A percentile compares a stretch with the other conserved stretches of the same genome.
Conservation (phyloP, 1,140 invertebrate species). For the Drosophila ananassae region DNA sequence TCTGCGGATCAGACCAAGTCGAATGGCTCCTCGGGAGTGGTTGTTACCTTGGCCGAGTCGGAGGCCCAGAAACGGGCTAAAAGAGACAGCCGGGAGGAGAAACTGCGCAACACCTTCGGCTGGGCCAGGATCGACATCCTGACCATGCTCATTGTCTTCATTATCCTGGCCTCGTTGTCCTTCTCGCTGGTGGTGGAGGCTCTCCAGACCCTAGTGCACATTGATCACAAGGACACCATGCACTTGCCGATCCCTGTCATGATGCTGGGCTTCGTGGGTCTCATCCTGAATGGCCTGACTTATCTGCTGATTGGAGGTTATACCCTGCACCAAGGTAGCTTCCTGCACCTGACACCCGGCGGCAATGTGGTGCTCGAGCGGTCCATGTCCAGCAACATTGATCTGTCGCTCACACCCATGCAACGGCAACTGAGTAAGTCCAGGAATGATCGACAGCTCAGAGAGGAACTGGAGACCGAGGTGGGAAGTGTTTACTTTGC, state of each 20-base stretch:
- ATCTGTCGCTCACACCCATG: slow-evolving; percentile 81
- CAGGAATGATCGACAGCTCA: slow-evolving; percentile 63
- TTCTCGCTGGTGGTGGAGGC: slow-evolving; percentile 93
- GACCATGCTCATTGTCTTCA: slow-evolving; percentile 91
- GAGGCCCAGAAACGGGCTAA: slow-evolving; percentile 61
- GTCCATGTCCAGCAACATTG: slow-evolving; percentile 84
- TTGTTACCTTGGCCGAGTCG: slow-evolving; percentile 47
- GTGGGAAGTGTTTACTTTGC: slow-evolving; percentile 71
- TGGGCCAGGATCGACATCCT: slow-evolving; percentile 95
- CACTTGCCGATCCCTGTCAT: slow-evolving; percentile 85
- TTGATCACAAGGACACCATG: slow-evolving; percentile 90
- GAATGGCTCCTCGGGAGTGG: slow-evolving; percentile 24
- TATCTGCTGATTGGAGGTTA: slow-evolving; percentile 92
- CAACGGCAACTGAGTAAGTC: slow-evolving; percentile 84
- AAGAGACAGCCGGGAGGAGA: slow-evolving; percentile 85
- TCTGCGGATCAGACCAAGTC: background rate
- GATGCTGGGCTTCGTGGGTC: slow-evolving; percentile 87
- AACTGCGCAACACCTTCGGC: slow-evolving; percentile 94
- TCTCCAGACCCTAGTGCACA: slow-evolving; percentile 91
- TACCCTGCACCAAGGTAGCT: slow-evolving; percentile 90
- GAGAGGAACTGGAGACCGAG: slow-evolving; percentile 68
- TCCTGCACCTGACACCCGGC: slow-evolving; percentile 88
- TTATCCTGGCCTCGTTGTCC: slow-evolving; percentile 92
- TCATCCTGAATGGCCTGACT: slow-evolving; percentile 89
- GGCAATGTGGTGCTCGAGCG: slow-evolving; percentile 88